These are phyloP conservation scores for Anomalospiza imberbis DNA, from an alignment of 2,797 vertebrate genomes.

Conservation along the genomic window DNA sequence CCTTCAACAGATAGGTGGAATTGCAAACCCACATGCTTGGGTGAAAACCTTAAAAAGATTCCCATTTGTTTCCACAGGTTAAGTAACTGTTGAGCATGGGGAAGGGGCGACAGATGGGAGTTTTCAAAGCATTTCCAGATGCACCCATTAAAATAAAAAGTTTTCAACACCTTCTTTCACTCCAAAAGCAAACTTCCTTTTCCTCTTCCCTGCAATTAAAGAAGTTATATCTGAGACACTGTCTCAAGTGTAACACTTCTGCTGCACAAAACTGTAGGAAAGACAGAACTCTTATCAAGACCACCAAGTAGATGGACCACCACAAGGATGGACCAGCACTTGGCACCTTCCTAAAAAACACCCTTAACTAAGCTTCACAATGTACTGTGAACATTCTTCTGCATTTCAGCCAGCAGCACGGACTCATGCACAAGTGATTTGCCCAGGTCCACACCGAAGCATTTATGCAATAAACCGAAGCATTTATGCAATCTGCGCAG, in stretches of 20 bases:
- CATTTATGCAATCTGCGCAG: not conserved
- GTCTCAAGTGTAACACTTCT: not conserved
- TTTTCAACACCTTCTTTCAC: not conserved
- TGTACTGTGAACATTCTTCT: not conserved
- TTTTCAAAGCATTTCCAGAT: not conserved
- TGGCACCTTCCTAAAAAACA: not conserved
- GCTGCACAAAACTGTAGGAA: not conserved
- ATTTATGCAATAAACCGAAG: not conserved
- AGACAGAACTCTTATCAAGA: not conserved
- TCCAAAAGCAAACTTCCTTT: slow-evolving; percentile 6
- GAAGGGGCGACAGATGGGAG: not conserved
- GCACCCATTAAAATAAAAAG: not conserved
- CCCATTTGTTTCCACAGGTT: not conserved
- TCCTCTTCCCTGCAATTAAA: not conserved
- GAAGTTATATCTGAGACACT: not conserved
- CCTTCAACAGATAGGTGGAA: not conserved
- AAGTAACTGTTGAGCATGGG: not conserved
- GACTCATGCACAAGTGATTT: accelerated
- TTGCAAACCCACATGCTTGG: not conserved
- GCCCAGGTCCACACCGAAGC: not conserved
- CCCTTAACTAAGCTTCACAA: not conserved
- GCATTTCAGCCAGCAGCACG: not conserved
- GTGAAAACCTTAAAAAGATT: not conserved
- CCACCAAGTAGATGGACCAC: not conserved
- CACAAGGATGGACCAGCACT: not conserved